phyloP scores from a whole-genome alignment of 2,888 invertebrate genomes.

The Leptopilina drosophilae region DNA sequence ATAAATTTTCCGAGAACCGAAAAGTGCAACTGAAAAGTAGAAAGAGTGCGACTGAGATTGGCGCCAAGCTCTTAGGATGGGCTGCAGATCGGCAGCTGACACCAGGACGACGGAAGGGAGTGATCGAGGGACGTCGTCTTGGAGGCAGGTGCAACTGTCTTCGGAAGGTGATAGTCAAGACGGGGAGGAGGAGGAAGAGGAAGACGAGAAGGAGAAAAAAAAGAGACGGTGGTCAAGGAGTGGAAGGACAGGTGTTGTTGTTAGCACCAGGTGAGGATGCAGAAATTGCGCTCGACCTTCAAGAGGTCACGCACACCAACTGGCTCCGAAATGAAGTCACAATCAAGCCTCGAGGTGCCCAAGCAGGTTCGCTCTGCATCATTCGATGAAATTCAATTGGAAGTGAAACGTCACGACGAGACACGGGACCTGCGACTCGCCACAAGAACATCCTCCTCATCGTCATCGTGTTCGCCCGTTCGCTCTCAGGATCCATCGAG shows the following conservation, averaged over 20 bases:
- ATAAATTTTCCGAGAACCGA: too few species aligned
- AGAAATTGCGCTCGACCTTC: conserved; percentile 90
- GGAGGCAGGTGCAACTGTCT: conserved; percentile 52
- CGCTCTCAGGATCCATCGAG: conserved; percentile 65
- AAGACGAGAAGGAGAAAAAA: conserved; percentile 49
- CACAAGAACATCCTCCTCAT: conserved; percentile 63
- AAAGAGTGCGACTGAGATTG: conserved; percentile 38
- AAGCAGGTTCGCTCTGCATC: conserved; percentile 93
- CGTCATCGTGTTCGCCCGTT: conserved; percentile 69
- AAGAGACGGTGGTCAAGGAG: conserved; percentile 6
- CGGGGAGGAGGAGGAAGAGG: conserved; percentile 43
- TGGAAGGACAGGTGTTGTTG: conserved; percentile 58
- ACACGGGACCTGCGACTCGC: conserved; percentile 44
- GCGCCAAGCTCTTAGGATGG: conserved; percentile 67
- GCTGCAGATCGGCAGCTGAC: conserved; percentile 69
- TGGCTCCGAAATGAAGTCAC: conserved; percentile 94
- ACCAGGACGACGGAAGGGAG: conserved; percentile 66
- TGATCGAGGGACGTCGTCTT: conserved; percentile 60
- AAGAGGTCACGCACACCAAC: conserved; percentile 92
- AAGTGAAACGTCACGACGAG: conserved; percentile 55
- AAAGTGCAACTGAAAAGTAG: conserved; percentile 23
- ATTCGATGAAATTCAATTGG: conserved; percentile 89
- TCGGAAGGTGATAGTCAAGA: conserved; percentile 45
- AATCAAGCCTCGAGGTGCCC: conserved; percentile 93
- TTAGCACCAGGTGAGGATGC: conserved; percentile 81